Evolutionary conservation across 1,140 invertebrate species (phyloP).

Genomic region (Conopomorpha cramerella): DNA sequence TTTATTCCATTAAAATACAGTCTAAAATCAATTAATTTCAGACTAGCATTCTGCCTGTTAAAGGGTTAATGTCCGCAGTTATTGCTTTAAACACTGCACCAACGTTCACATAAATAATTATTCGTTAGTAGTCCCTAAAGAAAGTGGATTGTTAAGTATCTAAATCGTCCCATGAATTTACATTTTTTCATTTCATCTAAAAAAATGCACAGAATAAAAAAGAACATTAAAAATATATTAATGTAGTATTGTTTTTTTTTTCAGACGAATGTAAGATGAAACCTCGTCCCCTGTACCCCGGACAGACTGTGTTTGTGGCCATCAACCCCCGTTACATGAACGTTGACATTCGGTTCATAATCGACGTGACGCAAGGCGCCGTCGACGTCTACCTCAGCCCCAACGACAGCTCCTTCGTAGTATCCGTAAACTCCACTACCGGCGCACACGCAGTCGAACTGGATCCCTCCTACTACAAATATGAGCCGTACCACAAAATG

Average conservation of each 20-base stretch:
- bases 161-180: too few relatives aligned
- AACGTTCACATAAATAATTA: too few relatives aligned
- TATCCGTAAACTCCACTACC: constrained; percentile 74
- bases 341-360: constrained; percentile 91
- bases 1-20: too few relatives aligned
- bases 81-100: too few relatives aligned
- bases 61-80: too few relatives aligned
- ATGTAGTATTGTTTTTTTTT: constrained; percentile 40
- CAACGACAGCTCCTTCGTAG: constrained; percentile 89
- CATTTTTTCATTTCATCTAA: too few relatives aligned
- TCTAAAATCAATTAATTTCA: too few relatives aligned
- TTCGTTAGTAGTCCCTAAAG: too few relatives aligned
- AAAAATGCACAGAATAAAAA: too few relatives aligned
- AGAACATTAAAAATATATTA: too few relatives aligned
- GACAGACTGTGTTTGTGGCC: constrained; percentile 91
- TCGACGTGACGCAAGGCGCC: constrained; percentile 90
- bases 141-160: too few relatives aligned
- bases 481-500: constrained; percentile 31
- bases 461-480: constrained; percentile 51
- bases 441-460: constrained; percentile 76
- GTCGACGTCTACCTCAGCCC: constrained; percentile 87
- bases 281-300: constrained; percentile 77
- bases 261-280: constrained; percentile 85
- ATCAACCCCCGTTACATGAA: constrained; percentile 96
- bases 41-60: too few relatives aligned